A percentile compares a stretch with the other conserved stretches of the same genome.
Evolutionary conservation across 2,888 invertebrate genomes (phyloP).

Genomic region (Eumerus sabulonum): DNA sequence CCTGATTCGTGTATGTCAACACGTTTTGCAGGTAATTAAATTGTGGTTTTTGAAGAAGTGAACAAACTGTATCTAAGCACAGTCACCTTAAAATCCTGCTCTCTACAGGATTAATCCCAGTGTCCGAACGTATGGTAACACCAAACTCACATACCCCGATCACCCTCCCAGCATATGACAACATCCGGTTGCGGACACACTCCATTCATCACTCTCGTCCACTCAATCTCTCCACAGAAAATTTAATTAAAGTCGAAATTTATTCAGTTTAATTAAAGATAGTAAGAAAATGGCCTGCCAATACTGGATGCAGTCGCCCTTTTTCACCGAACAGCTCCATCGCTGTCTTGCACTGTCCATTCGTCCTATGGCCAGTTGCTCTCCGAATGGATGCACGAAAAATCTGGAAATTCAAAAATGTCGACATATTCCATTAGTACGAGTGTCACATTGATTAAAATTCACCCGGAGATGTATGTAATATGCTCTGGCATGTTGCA

Average conservation of each 20-base stretch:
- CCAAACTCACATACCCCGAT: no score
- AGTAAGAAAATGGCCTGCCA: constrained; percentile 56
- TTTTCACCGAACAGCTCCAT: neutral
- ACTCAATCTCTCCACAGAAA: constrained; percentile 7
- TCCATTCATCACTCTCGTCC: constrained; percentile 1
- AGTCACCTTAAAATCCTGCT: no score
- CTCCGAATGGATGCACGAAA: constrained; percentile 19
- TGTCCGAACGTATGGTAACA: no score
- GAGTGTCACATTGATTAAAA: constrained; percentile 67
- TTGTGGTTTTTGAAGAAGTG: no score
- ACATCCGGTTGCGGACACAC: neutral
- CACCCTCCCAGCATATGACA: no score
- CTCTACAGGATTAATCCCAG: no score
- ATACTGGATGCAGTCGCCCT: constrained; percentile 11
- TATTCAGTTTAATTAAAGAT: constrained; percentile 64
- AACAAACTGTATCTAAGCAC: no score
- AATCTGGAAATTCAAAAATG: constrained; percentile 62
- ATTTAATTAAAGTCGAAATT: constrained; percentile 63
- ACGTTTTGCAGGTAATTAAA: no score
- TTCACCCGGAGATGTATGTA: constrained; percentile 47
- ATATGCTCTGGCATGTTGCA: constrained; percentile 18
- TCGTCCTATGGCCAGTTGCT: neutral
- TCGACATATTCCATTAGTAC: constrained; percentile 65
- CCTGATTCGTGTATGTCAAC: no score
- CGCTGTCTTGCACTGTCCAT: constrained; percentile 5